Conservation (phyloP, 2,797 vertebrate genomes). For the Paramormyrops hopkinsi region DNA sequence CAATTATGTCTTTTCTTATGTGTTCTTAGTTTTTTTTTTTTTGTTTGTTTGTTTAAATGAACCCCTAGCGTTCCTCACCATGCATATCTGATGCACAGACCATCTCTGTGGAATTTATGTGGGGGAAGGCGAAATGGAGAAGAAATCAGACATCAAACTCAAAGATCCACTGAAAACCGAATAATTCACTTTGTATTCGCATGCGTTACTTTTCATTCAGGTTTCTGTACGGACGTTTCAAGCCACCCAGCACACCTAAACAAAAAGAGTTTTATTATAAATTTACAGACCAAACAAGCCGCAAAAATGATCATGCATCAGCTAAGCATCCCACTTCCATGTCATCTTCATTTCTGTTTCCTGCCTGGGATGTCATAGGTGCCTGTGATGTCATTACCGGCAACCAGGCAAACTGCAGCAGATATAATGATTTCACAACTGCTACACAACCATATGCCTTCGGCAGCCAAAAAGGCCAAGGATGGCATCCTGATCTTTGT, state of each 20-base stretch:
- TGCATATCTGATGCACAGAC: not conserved
- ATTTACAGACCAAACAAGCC: not conserved
- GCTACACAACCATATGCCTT: not conserved
- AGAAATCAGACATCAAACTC: not conserved
- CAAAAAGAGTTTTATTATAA: not conserved
- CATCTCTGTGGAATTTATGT: not conserved
- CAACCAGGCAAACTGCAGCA: not conserved
- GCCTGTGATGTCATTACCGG: not conserved
- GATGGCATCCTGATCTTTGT: not conserved
- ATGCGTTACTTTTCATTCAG: not conserved
- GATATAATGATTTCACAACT: not conserved
- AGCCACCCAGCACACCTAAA: not conserved
- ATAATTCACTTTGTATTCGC: not conserved
- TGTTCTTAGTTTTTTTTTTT: not conserved
- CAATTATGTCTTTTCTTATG: not conserved
- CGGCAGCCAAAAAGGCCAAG: not conserved
- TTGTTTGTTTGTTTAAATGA: not conserved
- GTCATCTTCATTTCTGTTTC: not conserved
- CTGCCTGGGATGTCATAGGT: not conserved
- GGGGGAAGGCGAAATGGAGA: not conserved
- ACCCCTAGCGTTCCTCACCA: not conserved
- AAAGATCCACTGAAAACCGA: not conserved
- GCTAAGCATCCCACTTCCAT: not conserved
- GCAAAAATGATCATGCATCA: not conserved
- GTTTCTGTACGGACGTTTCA: not conserved